Evolutionary conservation across 2,113 vertebrate genomes (phyloP).

Genomic region (Pseudorasbora parva): DNA sequence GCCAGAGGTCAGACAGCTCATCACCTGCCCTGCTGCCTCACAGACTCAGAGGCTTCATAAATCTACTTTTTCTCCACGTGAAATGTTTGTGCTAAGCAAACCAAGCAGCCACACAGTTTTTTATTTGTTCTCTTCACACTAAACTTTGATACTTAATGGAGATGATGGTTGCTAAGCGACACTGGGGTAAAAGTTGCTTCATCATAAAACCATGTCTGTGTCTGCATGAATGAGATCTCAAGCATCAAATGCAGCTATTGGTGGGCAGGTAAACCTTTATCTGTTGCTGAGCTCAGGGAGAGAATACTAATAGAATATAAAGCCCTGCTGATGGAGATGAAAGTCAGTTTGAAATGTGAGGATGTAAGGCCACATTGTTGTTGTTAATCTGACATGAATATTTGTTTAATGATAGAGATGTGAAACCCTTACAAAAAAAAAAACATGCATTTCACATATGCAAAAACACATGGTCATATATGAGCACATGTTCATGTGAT

Average conservation of each 20-base stretch:
- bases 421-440: neutral
- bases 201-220: slow-evolving; percentile 35
- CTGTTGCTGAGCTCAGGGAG: slow-evolving; percentile 7
- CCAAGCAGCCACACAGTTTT: neutral
- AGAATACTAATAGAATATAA: slow-evolving; percentile 37
- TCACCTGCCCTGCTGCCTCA: neutral
- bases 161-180: slow-evolving; percentile 54
- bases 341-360: neutral
- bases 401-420: neutral
- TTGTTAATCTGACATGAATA: neutral
- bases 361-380: neutral
- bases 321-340: slow-evolving; percentile 12
- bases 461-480: too few relatives aligned
- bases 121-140: neutral
- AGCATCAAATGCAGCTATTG: slow-evolving; percentile 38
- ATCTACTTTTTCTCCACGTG: neutral
- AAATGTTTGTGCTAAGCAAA: neutral
- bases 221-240: slow-evolving; percentile 34
- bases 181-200: slow-evolving; percentile 40
- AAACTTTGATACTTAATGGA: slow-evolving; percentile 46
- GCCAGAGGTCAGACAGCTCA: slow-evolving; percentile 29
- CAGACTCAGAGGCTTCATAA: neutral
- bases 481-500: too few relatives aligned
- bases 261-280: slow-evolving; percentile 53
- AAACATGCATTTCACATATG: too few relatives aligned